A percentile compares a stretch with the other conserved stretches of the same genome.
Evolutionary conservation across 1,140 invertebrate species (phyloP).

Genomic region (Diplogasteroides magnus): DNA sequence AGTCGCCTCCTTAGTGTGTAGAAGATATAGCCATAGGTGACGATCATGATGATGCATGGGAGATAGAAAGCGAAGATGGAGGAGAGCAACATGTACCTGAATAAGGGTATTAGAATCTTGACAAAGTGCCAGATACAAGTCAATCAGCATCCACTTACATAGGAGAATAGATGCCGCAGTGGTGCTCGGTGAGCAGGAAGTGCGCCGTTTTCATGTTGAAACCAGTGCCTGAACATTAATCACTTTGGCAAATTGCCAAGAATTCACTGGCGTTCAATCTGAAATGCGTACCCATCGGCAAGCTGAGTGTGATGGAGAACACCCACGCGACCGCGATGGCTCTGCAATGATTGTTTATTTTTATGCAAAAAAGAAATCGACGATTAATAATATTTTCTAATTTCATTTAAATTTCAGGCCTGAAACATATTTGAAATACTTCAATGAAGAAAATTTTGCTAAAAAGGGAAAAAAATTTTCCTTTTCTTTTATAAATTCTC

Average conservation of each 20-base stretch:
- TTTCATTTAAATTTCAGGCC: too few species aligned
- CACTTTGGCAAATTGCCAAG: too few species aligned
- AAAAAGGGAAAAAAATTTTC: too few species aligned
- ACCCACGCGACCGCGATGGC: slow-evolving; percentile 49
- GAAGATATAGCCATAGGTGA: slow-evolving; percentile 54
- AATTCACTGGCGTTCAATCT: too few species aligned
- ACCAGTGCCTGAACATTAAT: slow-evolving; percentile 20
- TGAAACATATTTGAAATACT: too few species aligned
- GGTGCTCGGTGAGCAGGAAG: slow-evolving; percentile 43
- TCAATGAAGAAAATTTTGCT: too few species aligned
- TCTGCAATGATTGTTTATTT: too few species aligned
- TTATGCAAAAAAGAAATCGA: too few species aligned
- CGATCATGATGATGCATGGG: slow-evolving; percentile 50
- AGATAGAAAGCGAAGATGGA: slow-evolving; percentile 54
- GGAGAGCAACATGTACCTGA: slow-evolving; percentile 29
- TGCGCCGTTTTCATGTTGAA: slow-evolving; percentile 37
- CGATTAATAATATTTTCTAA: too few species aligned
- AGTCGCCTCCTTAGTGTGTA: slow-evolving; percentile 45
- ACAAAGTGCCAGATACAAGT: too few species aligned
- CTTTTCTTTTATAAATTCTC: too few species aligned
- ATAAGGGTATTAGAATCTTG: neutral
- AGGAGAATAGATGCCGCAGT: slow-evolving; percentile 53
- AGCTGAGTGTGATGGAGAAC: slow-evolving; percentile 46
- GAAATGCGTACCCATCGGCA: slow-evolving; percentile 41
- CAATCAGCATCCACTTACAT: slow-evolving; percentile 32